A percentile compares a stretch with the other conserved stretches of the same genome.
These are phyloP conservation scores for Cyrtonyx montezumae DNA, from an alignment of 2,113 vertebrate species.

Conservation along the genomic window DNA sequence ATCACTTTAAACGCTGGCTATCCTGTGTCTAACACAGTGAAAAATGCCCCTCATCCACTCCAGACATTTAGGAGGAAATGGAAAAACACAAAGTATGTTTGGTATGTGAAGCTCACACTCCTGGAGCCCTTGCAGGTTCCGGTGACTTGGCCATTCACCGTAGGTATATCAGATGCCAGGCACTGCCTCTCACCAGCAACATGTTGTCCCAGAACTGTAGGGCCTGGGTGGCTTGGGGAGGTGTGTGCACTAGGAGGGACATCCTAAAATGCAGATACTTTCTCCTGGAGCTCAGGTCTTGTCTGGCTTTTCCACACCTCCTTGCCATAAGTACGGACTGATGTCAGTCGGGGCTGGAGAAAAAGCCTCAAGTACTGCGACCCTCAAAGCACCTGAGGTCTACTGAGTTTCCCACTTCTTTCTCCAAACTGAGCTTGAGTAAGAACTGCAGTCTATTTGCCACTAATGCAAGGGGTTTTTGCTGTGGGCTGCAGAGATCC, in stretches of 20 bases:
- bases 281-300: neutral
- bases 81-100: neutral
- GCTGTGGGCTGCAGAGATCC: neutral
- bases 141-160: neutral
- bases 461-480: neutral
- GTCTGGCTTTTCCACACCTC: fast-evolving
- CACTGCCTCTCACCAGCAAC: neutral
- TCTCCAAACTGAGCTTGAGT: neutral
- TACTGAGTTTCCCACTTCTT: neutral
- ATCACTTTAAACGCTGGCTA: too few relatives aligned
- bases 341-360: neutral
- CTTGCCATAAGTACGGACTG: neutral
- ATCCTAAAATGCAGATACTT: neutral
- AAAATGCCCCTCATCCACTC: neutral
- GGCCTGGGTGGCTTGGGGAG: neutral
- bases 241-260: neutral
- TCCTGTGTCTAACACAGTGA: neutral
- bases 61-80: neutral
- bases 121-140: neutral
- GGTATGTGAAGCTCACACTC: neutral
- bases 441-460: neutral
- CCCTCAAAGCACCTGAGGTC: neutral
- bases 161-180: neutral
- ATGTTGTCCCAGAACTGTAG: neutral
- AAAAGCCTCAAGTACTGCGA: neutral